Percentiles rank a stretch among this genome's conserved stretches.
Evolutionary conservation across 1,140 invertebrate species (phyloP).

Genomic region (Scaptodrosophila lebanonensis): DNA sequence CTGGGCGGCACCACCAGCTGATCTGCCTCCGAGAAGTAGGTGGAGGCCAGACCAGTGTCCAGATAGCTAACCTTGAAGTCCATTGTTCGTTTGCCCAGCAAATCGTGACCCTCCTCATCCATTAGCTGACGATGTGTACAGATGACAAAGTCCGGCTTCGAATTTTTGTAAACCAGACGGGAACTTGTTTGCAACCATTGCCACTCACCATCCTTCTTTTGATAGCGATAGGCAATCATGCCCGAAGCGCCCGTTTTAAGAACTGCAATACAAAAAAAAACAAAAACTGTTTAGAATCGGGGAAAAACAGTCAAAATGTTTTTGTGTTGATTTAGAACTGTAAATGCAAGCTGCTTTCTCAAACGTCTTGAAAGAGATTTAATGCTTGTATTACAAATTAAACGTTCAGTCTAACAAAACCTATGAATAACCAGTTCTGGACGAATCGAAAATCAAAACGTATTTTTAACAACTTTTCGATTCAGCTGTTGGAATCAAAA

Average conservation of each 20-base stretch:
- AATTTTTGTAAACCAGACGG: conserved; percentile 98
- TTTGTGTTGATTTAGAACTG: no score
- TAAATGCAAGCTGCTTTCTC: no score
- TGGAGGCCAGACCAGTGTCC: conserved; percentile 92
- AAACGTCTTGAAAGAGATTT: no score
- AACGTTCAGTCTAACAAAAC: no score
- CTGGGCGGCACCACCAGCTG: conserved; percentile 83
- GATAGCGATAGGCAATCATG: conserved; percentile 97
- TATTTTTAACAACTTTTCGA: no score
- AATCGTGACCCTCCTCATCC: conserved; percentile 98
- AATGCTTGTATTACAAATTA: no score
- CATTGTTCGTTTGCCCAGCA: conserved; percentile 97
- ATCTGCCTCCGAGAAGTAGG: conserved; percentile 91
- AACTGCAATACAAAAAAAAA: conserved; percentile 82
- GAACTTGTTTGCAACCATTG: conserved; percentile 99
- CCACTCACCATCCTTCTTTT: conserved; percentile 96
- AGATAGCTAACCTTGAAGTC: conserved; percentile 98
- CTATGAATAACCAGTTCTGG: no score
- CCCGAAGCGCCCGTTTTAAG: conserved; percentile 98
- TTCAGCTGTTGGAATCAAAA: no score
- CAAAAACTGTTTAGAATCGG: neutral
- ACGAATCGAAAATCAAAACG: no score
- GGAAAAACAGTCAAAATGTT: no score
- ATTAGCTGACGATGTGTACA: conserved; percentile 98
- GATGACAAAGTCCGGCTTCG: conserved; percentile 99